Evolutionary conservation across 1,140 invertebrate genomes (phyloP).

Genomic region (Asbolus verrucosus): DNA sequence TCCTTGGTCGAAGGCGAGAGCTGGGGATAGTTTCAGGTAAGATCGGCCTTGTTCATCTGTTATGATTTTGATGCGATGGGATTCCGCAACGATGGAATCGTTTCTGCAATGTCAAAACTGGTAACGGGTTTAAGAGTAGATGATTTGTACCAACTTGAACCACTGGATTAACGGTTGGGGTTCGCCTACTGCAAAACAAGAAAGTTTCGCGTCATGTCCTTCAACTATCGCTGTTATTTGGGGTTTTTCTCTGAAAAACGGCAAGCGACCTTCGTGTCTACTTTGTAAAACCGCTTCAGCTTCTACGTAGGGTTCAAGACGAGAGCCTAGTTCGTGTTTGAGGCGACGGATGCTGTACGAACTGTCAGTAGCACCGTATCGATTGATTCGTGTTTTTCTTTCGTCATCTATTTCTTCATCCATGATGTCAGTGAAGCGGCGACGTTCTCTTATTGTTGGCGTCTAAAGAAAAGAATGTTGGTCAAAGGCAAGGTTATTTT

Average conservation of each 20-base stretch:
- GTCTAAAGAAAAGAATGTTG: too few species aligned
- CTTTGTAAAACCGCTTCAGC: slow-evolving; percentile 85
- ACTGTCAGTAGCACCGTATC: slow-evolving; percentile 78
- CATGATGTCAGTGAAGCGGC: slow-evolving; percentile 94
- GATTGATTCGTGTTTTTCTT: slow-evolving; percentile 81
- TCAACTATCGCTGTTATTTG: slow-evolving; percentile 82
- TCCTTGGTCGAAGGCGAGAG: slow-evolving; percentile 84
- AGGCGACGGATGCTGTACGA: slow-evolving; percentile 76
- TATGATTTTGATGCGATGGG: slow-evolving; percentile 80
- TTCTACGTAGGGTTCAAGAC: slow-evolving; percentile 85
- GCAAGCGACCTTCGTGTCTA: slow-evolving; percentile 81
- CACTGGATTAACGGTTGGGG: slow-evolving; percentile 93
- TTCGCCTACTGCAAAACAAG: slow-evolving; percentile 89
- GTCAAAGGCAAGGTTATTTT: too few species aligned
- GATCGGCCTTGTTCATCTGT: slow-evolving; percentile 83
- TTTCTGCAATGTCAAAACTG: slow-evolving; percentile 68
- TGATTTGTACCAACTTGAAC: slow-evolving; percentile 77
- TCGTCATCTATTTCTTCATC: slow-evolving; percentile 96
- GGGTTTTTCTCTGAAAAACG: slow-evolving; percentile 87
- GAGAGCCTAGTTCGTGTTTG: slow-evolving; percentile 82
- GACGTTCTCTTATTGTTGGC: slow-evolving; percentile 87
- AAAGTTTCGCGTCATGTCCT: slow-evolving; percentile 81
- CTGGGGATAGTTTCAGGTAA: slow-evolving; percentile 80
- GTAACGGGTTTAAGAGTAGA: too few species aligned
- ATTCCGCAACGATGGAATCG: slow-evolving; percentile 86